These are phyloP conservation scores for Xyrauchen texanus DNA, from an alignment of 2,113 vertebrate genomes.

Conservation along the genomic window DNA sequence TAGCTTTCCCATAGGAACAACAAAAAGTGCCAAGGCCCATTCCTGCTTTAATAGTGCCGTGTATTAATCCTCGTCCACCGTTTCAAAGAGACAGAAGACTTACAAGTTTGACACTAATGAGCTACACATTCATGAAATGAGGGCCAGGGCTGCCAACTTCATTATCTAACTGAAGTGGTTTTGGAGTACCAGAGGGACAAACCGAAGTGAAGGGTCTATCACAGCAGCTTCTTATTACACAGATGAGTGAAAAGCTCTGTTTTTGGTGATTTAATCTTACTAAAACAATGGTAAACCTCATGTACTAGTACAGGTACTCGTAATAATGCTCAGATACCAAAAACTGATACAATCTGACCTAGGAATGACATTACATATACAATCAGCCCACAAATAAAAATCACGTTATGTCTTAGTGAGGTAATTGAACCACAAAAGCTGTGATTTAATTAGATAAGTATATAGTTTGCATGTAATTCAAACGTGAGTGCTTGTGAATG, in stretches of 20 bases:
- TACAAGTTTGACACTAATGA: conserved; percentile 58
- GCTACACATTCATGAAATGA: conserved; percentile 48
- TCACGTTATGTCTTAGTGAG: too few species aligned
- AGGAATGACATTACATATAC: too few species aligned
- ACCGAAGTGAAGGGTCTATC: conserved; percentile 24
- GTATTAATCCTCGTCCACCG: conserved; percentile 39
- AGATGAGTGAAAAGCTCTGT: neutral
- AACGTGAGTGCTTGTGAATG: too few species aligned
- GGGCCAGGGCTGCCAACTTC: conserved; percentile 46
- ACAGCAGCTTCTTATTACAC: too few species aligned
- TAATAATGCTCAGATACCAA: too few species aligned
- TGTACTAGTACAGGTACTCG: too few species aligned
- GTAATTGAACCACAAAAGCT: too few species aligned
- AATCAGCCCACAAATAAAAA: too few species aligned
- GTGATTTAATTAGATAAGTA: too few species aligned
- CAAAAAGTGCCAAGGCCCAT: conserved; percentile 19
- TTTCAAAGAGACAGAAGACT: conserved; percentile 50
- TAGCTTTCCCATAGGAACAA: conserved; percentile 9
- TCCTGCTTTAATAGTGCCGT: conserved; percentile 10
- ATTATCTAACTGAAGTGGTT: conserved; percentile 48
- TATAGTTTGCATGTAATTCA: too few species aligned
- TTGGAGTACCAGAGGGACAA: conserved; percentile 8
- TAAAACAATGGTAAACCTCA: too few species aligned
- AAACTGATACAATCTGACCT: too few species aligned
- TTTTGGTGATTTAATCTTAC: neutral